Conservation (phyloP, 2,888 invertebrate species). For the Argyresthia goedartella region DNA sequence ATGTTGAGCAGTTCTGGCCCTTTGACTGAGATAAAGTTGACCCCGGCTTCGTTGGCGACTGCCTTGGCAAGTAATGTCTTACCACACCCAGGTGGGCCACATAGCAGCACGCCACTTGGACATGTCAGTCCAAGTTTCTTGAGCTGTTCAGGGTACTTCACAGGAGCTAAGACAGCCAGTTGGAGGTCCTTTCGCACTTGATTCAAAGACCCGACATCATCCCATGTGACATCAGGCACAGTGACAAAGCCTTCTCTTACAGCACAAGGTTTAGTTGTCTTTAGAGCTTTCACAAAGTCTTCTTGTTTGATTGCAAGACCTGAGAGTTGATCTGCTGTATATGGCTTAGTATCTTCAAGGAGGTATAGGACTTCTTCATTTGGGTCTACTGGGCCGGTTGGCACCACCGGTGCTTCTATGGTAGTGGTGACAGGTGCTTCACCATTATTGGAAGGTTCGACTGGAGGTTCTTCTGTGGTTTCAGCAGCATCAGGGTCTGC, state of each 20-base stretch:
- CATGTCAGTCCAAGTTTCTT: slow-evolving; percentile 82
- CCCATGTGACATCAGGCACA: slow-evolving; percentile 97
- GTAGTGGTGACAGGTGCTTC: slow-evolving; percentile 7
- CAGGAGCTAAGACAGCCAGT: slow-evolving; percentile 92
- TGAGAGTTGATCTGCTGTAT: slow-evolving; percentile 73
- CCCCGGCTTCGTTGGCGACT: slow-evolving; percentile 97
- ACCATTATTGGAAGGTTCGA: slow-evolving; percentile 14
- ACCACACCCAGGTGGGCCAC: slow-evolving; percentile 97
- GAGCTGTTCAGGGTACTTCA: slow-evolving; percentile 87
- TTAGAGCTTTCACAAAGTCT: slow-evolving; percentile 84
- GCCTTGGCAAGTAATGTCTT: slow-evolving; percentile 98
- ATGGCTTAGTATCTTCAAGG: slow-evolving; percentile 75
- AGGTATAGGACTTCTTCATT: slow-evolving; percentile 72
- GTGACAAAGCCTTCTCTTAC: slow-evolving; percentile 98
- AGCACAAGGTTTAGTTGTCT: slow-evolving; percentile 90
- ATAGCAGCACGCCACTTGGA: slow-evolving; percentile 92
- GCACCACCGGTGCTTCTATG: slow-evolving; percentile 19
- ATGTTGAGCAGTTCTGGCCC: slow-evolving; percentile 98
- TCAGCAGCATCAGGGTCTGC: slow-evolving; percentile 14
- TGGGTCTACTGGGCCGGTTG: slow-evolving; percentile 29
- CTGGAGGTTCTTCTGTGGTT: slow-evolving; percentile 21
- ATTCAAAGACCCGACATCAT: slow-evolving; percentile 92
- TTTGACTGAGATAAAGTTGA: slow-evolving; percentile 98
- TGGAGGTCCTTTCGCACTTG: slow-evolving; percentile 92
- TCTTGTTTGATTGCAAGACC: slow-evolving; percentile 78